These are phyloP conservation scores for Listrodromus nycthemerus DNA, from an alignment of 2,888 invertebrate genomes.

Conservation along the genomic window DNA sequence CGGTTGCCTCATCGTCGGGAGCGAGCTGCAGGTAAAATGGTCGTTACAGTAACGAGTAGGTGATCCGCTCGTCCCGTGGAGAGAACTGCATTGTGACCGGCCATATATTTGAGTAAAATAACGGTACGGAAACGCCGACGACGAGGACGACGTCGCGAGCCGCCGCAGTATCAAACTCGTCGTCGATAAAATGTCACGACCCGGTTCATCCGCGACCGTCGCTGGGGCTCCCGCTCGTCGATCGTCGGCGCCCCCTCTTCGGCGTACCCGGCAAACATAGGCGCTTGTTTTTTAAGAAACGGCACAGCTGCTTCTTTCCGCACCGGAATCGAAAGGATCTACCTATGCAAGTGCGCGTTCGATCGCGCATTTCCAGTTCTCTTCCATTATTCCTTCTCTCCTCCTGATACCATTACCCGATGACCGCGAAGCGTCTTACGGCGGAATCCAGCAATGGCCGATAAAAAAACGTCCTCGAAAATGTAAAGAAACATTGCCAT, in stretches of 20 bases:
- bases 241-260: background rate
- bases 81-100: conserved; percentile 10
- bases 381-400: conserved; percentile 18
- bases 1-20: background rate
- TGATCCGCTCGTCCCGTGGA: background rate
- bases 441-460: background rate
- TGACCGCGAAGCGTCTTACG: conserved; percentile 13
- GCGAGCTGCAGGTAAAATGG: background rate
- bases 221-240: background rate
- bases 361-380: background rate
- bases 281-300: conserved; percentile 24
- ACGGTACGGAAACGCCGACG: conserved; percentile 39
- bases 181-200: conserved; percentile 53
- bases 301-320: conserved; percentile 31
- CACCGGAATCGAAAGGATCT: background rate
- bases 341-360: background rate
- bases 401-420: background rate
- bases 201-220: conserved; percentile 28
- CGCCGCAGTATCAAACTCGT: conserved; percentile 38
- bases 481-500: conserved; percentile 19
- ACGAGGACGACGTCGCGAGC: conserved; percentile 28
- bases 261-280: background rate
- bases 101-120: conserved; percentile 51
- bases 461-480: conserved; percentile 4
- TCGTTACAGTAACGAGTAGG: conserved; percentile 8